Evolutionary conservation across 2,113 vertebrate genomes (phyloP), one percentile per base, ranked within the genome.

Genomic region (Archocentrus centrarchus): DNA sequence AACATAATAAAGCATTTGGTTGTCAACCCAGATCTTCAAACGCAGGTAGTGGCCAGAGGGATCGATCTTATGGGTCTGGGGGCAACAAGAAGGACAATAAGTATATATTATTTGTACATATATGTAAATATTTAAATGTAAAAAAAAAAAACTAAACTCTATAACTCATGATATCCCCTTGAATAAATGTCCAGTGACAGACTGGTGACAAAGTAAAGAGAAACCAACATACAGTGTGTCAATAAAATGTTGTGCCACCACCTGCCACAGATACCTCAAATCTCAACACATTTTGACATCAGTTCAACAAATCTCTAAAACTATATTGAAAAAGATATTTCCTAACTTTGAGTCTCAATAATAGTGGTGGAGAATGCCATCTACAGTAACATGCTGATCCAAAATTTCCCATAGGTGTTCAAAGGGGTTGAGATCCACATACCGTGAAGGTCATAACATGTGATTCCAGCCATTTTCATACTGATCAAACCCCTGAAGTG

Each of bases 11-110:
- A 96, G 97, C 57, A 95, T 94, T 83, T 96, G 95, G 93, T 95
- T 96, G 59, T 97, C 96, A 1, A 95, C 82, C 18, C 97, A 94
- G 87, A 99, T 97, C 82, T 97, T 99, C 44, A 99, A 93, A 47
- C 96, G 96, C 81, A 99, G 92, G 90, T 98, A 99, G 90, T 99
- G 96, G 70, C 95, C 88, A 0, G 94, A 94, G 7, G 83, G 93
- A 80, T 98, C 97, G 88, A 99, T 91, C 2, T 96, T 95, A 84
- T 99, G 96, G 3, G 95, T 89, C 98, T 99, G 91, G 7, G 37
- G 55, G 39, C 5, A 75, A 82, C 4, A 47, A 83, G 24, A n/a
- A 59, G 22, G 13, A 8, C 7, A 55, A 59, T 61, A 14, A 62
- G 11, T 10, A 37, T 30, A 73, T 53, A 1, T 73, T 73, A 55